Evolutionary conservation across 2,113 vertebrate genomes (phyloP), one percentile per base, ranked within the genome.

Genomic region (Blennius ocellaris): DNA sequence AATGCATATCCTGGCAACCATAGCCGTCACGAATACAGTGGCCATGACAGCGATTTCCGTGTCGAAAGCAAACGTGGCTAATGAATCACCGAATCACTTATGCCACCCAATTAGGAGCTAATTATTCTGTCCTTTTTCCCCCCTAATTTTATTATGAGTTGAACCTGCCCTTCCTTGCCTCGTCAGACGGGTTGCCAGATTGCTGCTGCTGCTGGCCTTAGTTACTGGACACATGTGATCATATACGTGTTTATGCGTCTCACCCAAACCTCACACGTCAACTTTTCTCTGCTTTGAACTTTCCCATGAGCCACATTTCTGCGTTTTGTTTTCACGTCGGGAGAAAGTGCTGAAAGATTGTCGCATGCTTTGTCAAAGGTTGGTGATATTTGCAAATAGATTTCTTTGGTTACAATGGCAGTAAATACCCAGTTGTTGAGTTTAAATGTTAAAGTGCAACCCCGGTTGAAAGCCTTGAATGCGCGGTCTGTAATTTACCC

Each of bases 71-170:
- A 69, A 68, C 55, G 44, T 15, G 16, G 49, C 63, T 63, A 77
- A 84, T 80, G 80, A 85, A 65, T 85, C 66, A 56, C 38, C 6
- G 17, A 48, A 56, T 69, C 41, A 60, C 45, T 71, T 21, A 63
- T 61, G 2, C 17, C 59, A 21, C 55, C 76, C 75, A 76, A 83
- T 80, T 84, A 87, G 75, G 39, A 69, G 16, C 30, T 67, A 79
- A 84, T 81, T 84, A 86, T 84, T 64, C 64, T 65, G 51, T 15
- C 47, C 56, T 68, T 51, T 64, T 45, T 48, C 9, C 6, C n/a
- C 21, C 71, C 21, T 17, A 4, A 56, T 68, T 68, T 61, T 40
- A 17, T 47, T 56, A 38, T 56, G 54, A 75, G 17, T 65, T 48
- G 30, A 62, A 60, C 54, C 41, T 48, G 47, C 8, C 41, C 8